phyloP scores from a whole-genome alignment of 1,140 invertebrate species.

The Zaprionus ornatus region DNA sequence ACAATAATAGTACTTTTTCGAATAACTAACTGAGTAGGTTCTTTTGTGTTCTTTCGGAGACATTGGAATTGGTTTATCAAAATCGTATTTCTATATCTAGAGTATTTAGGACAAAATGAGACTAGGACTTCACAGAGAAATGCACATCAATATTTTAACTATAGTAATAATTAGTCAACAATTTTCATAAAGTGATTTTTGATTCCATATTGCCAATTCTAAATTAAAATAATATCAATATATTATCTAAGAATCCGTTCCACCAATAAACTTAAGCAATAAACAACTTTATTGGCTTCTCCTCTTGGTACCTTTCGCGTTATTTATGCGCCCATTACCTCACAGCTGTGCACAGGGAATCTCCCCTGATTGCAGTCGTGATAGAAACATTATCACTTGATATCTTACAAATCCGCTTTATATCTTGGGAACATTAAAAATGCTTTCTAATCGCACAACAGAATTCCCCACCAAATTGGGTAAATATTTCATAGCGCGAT shows the following conservation, averaged over 20 bases:
- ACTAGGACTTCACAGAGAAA: too few species aligned
- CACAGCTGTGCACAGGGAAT: background rate
- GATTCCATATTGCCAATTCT: too few species aligned
- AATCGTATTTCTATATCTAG: too few species aligned
- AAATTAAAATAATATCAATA: too few species aligned
- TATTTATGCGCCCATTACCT: background rate
- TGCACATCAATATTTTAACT: too few species aligned
- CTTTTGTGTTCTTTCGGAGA: too few species aligned
- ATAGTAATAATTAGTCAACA: too few species aligned
- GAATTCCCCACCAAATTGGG: constrained; percentile 33
- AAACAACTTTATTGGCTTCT: background rate
- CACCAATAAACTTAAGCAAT: background rate
- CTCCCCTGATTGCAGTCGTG: background rate
- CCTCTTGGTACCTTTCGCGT: background rate
- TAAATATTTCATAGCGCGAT: constrained; percentile 22
- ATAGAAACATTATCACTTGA: background rate
- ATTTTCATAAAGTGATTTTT: too few species aligned
- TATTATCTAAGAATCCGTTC: background rate
- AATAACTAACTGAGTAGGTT: too few species aligned
- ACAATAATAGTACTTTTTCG: background rate
- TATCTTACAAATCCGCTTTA: background rate
- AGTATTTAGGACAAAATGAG: too few species aligned
- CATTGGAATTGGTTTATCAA: too few species aligned
- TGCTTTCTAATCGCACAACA: constrained; percentile 8
- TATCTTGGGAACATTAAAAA: background rate